These are phyloP conservation scores for Chunga burmeisteri DNA, from an alignment of 2,113 vertebrate genomes.

Conservation along the genomic window DNA sequence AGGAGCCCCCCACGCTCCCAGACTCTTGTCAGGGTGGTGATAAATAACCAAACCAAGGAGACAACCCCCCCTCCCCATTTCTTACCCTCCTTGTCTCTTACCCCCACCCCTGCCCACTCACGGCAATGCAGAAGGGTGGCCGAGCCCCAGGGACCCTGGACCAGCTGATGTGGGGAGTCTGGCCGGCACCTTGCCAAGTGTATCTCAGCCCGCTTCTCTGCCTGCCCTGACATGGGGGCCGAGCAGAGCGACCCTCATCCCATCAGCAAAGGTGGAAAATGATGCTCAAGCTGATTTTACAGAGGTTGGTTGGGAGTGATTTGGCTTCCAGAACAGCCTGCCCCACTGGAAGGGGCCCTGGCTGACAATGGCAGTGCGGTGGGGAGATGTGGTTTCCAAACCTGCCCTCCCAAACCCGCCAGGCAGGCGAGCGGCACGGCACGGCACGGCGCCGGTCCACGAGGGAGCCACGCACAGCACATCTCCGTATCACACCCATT, in stretches of 20 bases:
- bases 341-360: neutral
- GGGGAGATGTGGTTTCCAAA: neutral
- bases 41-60: neutral
- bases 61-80: neutral
- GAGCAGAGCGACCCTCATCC: accelerated
- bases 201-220: neutral
- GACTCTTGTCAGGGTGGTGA: neutral
- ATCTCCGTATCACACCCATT: neutral
- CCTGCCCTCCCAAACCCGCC: accelerated
- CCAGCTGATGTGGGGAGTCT: neutral
- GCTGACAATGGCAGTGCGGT: neutral
- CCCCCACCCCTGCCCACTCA: neutral
- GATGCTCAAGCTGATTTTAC: neutral
- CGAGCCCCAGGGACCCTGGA: neutral
- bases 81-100: neutral
- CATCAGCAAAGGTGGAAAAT: neutral
- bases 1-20: accelerated
- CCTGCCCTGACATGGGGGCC: accelerated
- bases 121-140: neutral
- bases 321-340: neutral
- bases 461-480: neutral
- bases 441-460: accelerated
- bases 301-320: accelerated
- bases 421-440: accelerated
- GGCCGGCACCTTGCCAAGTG: neutral